Base-by-base conservation (phyloP, 2,113 vertebrate species). In the Mormoops blainvillei region DNA sequence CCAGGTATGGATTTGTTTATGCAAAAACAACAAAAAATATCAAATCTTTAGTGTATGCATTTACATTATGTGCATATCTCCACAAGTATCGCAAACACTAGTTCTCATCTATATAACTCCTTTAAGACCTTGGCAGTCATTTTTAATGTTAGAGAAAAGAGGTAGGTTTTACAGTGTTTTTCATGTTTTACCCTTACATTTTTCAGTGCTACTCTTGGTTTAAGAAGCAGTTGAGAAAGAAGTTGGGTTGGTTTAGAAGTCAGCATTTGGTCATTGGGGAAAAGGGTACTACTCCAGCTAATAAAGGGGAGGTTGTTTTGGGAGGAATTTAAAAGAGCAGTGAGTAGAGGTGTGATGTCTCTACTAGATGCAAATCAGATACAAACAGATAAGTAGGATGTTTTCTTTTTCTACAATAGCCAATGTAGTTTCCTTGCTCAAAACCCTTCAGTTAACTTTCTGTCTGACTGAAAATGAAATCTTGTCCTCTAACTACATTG, bases 1-100 rank as follows among this genome's bases (percentile, higher is more conserved):
- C 99, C 99, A 99, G 99, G 99, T 99, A 88, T 94, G 97, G 0
- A 11, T 93, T 95, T 95, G 10, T 70, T 95, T 91, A n/a, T 91
- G 19, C 43, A 80, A 16, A 41, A 81, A 63, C 28, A 63, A 12
- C 28, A 94, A 91, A 65, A 89, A 82, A 82, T 31, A 16, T 12
- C 0, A 7, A 7, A 73, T 71, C 20, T 87, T 82, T 45, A 65
- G 19, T 43, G 28, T 38, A 58, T 18, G 50, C 8, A 70, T 58
- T 91, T 94, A 74, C 15, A 33, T 94, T 43, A 81, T 67, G 19
- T 84, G 1, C 58, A 6, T 87, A 31, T 89, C 3, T 26, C 67
- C 31, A 71, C 20, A 89, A 70, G 31, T 68, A 14, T 77, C 18
- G 33, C 38, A 36, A 28, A 88, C 11, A 81, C 2, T 92, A 77